Evolutionary conservation across 2,797 vertebrate genomes (phyloP).

Genomic region (Cheirogaleus major): DNA sequence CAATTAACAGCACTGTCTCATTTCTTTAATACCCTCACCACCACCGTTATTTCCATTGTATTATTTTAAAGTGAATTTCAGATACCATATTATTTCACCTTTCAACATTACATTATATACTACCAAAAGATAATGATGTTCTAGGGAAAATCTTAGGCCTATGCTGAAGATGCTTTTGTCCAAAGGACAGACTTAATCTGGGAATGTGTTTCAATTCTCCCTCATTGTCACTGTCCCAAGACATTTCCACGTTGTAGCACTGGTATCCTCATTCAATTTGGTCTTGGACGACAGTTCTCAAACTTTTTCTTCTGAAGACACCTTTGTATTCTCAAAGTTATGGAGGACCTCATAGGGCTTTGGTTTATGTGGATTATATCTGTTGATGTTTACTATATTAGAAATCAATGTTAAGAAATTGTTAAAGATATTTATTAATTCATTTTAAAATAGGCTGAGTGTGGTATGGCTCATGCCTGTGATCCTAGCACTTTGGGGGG

Average conservation of each 20-base stretch:
- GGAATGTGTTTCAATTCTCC: not conserved
- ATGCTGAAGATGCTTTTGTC: not conserved
- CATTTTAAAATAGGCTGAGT: not conserved
- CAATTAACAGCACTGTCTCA: not conserved
- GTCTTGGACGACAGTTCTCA: not conserved
- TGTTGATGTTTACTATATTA: not conserved
- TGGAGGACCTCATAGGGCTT: not conserved
- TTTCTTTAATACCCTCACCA: not conserved
- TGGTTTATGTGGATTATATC: not conserved
- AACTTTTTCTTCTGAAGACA: not conserved
- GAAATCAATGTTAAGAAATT: not conserved
- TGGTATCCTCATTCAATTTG: not conserved
- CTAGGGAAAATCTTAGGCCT: not conserved
- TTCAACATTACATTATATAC: not conserved
- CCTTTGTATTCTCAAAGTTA: not conserved
- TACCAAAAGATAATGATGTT: not conserved
- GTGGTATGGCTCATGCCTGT: not conserved
- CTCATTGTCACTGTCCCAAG: not conserved
- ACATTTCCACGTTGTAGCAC: not conserved
- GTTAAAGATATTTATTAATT: not conserved
- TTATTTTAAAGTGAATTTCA: constrained; percentile 48
- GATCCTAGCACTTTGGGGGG: not conserved
- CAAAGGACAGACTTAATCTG: not conserved
- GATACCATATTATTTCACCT: not conserved
- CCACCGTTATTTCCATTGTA: not conserved